A percentile compares a stretch with the other conserved stretches of the same genome.
Conservation (phyloP, 2,797 vertebrate species). For the Lithobates sylvaticus region DNA sequence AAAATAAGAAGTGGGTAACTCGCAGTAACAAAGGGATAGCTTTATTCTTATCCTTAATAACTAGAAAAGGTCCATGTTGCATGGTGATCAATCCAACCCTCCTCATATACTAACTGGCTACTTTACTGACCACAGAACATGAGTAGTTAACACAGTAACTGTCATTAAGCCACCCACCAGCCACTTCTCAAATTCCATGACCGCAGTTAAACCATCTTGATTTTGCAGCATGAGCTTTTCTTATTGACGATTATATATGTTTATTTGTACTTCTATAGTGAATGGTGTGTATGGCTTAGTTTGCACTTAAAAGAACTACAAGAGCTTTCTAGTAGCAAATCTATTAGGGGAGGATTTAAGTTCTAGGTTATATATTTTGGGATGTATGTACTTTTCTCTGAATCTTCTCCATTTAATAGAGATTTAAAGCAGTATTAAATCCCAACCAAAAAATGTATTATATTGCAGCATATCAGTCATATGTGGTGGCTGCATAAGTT, state of each 20-base stretch:
- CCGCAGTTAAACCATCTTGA: conserved; percentile 32
- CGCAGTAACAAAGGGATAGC: conserved; percentile 9
- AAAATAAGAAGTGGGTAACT: conserved; percentile 3
- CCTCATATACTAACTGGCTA: conserved; percentile 68
- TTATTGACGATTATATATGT: not conserved
- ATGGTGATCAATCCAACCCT: conserved; percentile 59
- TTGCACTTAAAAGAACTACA: not conserved
- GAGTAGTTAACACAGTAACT: conserved; percentile 59
- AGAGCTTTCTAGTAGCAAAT: not conserved
- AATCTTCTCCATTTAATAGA: no score
- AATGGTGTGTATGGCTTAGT: not conserved
- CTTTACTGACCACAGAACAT: conserved; percentile 66
- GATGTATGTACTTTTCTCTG: no score
- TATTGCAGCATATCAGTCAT: no score
- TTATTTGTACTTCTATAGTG: not conserved
- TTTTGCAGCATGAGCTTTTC: conserved; percentile 44
- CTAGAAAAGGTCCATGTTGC: conserved; percentile 65
- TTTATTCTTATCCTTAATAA: conserved; percentile 68
- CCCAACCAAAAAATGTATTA: no score
- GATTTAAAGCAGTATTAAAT: no score
- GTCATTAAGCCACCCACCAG: not conserved
- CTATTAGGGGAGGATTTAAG: not conserved
- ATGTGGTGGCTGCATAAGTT: no score
- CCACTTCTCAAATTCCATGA: not conserved
- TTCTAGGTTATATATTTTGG: no score